phyloP scores from a whole-genome alignment of 2,113 vertebrate species.

The Seriola aureovittata region DNA sequence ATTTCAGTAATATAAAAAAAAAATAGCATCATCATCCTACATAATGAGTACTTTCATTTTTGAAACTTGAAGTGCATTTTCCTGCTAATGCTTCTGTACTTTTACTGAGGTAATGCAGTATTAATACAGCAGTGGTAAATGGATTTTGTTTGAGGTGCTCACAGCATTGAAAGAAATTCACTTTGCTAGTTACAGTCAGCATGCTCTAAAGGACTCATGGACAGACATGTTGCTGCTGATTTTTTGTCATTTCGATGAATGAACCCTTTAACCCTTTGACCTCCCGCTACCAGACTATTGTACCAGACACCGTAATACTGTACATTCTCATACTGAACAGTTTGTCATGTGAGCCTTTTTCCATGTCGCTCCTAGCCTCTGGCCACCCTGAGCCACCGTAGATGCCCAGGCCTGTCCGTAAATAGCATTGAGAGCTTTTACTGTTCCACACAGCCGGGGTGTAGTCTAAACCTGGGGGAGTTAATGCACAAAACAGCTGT shows the following conservation, averaged over 20 bases:
- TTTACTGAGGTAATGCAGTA: neutral
- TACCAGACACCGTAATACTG: conserved; percentile 8
- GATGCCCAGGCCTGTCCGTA: conserved; percentile 51
- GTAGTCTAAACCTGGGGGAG: conserved; percentile 63
- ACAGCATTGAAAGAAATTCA: too few relatives aligned
- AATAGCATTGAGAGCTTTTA: conserved; percentile 67
- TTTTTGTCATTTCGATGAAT: neutral
- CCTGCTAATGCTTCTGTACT: neutral
- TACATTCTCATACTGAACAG: conserved; percentile 46
- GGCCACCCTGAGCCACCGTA: conserved; percentile 22
- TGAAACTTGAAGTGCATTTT: too few relatives aligned
- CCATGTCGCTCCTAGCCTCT: conserved; percentile 36
- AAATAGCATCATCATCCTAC: too few relatives aligned
- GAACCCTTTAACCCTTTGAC: neutral
- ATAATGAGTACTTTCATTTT: too few relatives aligned
- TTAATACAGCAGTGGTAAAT: too few relatives aligned
- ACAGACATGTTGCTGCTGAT: too few relatives aligned
- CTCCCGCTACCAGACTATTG: neutral
- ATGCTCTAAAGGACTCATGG: neutral
- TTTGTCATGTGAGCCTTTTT: conserved; percentile 48
- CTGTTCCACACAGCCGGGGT: conserved; percentile 27
- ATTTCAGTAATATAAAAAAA: too few relatives aligned
- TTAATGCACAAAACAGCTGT: conserved; percentile 74
- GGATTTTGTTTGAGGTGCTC: too few relatives aligned
- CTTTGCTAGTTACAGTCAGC: too few relatives aligned